Evolutionary conservation across 2,888 invertebrate species (phyloP).

Genomic region (Zele albiditarsus): DNA sequence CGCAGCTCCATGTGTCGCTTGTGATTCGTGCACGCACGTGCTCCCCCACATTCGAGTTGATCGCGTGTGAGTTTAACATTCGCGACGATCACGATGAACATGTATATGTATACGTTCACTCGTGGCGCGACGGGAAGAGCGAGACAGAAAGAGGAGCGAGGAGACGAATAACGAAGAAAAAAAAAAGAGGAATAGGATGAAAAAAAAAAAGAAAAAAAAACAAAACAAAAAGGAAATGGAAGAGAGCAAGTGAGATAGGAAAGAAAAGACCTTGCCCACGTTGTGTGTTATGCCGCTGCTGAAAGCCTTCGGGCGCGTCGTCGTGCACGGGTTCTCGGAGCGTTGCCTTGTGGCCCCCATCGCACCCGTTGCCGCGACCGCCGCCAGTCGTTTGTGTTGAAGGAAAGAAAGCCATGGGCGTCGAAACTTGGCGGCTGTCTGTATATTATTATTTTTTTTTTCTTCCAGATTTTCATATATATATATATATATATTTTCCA

Average conservation of each 20-base stretch:
- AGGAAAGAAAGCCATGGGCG: constrained; percentile 34
- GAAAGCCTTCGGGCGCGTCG: constrained; percentile 23
- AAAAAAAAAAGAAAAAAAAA: constrained; percentile 10
- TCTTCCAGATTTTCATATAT: neutral
- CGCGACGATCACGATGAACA: constrained; percentile 16
- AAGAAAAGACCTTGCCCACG: constrained; percentile 32
- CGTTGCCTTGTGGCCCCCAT: constrained; percentile 21
- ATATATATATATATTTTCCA: neutral
- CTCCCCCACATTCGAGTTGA: constrained; percentile 19
- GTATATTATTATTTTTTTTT: neutral
- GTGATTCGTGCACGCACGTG: constrained; percentile 35
- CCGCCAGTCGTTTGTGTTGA: constrained; percentile 10
- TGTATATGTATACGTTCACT: neutral
- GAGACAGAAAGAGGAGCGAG: neutral
- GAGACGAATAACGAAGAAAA: neutral
- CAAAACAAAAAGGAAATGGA: constrained; percentile 6
- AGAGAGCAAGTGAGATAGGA: constrained; percentile 14
- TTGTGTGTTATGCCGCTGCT: constrained; percentile 5
- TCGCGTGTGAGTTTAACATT: constrained; percentile 32
- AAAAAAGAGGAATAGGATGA: constrained; percentile 10
- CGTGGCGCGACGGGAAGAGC: neutral
- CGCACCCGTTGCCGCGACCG: constrained; percentile 18
- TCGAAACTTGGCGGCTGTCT: constrained; percentile 10
- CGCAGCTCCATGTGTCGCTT: neutral
- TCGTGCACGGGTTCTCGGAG: constrained; percentile 9